These are phyloP conservation scores for Troides aeacus DNA, from an alignment of 2,888 invertebrate genomes.

Conservation along the genomic window DNA sequence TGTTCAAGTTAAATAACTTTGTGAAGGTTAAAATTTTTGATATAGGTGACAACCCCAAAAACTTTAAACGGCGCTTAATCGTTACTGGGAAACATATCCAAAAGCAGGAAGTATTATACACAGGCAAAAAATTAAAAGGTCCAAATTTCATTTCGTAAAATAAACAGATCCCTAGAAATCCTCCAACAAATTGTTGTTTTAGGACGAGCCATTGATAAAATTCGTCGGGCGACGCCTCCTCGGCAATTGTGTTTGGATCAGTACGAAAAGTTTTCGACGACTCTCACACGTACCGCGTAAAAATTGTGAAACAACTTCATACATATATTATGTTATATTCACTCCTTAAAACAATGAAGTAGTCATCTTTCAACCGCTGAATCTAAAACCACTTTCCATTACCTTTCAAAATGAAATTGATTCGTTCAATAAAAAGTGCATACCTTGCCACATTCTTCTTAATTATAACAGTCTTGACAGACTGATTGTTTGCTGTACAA, in stretches of 20 bases:
- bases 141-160: constrained; percentile 20
- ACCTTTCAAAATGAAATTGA: no score
- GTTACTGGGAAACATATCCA: constrained; percentile 19
- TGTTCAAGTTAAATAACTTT: no score
- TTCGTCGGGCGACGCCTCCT: constrained; percentile 3
- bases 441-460: no score
- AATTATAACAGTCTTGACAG: no score
- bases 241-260: constrained; percentile 2
- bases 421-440: no score
- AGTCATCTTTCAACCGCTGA: no score
- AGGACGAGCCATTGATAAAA: constrained; percentile 28
- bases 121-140: constrained; percentile 23
- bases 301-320: not conserved
- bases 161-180: constrained; percentile 15
- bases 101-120: constrained; percentile 19
- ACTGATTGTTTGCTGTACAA: no score
- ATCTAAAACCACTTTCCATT: no score
- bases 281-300: not conserved
- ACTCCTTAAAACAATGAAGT: no score
- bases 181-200: constrained; percentile 21
- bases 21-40: not conserved
- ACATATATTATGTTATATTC: not conserved
- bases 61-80: constrained; percentile 16
- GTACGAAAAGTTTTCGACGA: not conserved
- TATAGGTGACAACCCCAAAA: constrained; percentile 12